Evolutionary conservation across 2,888 invertebrate species (phyloP).

Genomic region (Polia nebulosa): DNA sequence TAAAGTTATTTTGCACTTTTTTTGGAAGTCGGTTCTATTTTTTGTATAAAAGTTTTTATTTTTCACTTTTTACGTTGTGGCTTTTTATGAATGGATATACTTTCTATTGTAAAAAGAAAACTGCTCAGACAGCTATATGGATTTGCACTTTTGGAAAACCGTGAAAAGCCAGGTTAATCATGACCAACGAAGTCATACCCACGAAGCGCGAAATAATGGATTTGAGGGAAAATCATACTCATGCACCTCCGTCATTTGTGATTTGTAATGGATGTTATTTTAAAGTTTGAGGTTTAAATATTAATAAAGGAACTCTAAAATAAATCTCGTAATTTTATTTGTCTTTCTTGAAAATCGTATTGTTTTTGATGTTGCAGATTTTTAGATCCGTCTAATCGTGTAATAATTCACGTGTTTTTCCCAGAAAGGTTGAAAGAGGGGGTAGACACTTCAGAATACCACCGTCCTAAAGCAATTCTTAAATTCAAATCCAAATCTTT

Average conservation of each 20-base stretch:
- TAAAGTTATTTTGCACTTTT: too few relatives aligned
- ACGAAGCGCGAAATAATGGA: slow-evolving; percentile 26
- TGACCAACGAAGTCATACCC: slow-evolving; percentile 9
- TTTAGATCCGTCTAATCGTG: not conserved
- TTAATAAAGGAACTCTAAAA: not conserved
- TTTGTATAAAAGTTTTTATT: too few relatives aligned
- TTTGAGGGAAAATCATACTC: slow-evolving; percentile 83
- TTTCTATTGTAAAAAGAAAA: slow-evolving; percentile 63
- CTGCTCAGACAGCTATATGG: slow-evolving; percentile 60
- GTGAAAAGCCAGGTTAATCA: slow-evolving; percentile 66
- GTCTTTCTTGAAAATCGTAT: not conserved
- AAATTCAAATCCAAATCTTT: too few relatives aligned
- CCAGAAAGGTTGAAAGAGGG: too few relatives aligned
- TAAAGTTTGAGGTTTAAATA: not conserved
- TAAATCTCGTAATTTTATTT: not conserved
- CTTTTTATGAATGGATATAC: slow-evolving; percentile 67
- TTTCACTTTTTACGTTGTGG: too few relatives aligned
- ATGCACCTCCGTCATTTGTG: slow-evolving; percentile 70
- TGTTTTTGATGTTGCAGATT: not conserved
- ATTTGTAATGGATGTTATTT: slow-evolving; percentile 61
- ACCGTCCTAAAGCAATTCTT: not conserved
- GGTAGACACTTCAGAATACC: not conserved
- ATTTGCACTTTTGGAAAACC: slow-evolving; percentile 67
- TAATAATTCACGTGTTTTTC: too few relatives aligned
- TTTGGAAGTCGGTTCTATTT: too few relatives aligned